Conservation (phyloP, 2,113 vertebrate genomes). For the Nesospiza acunhae region DNA sequence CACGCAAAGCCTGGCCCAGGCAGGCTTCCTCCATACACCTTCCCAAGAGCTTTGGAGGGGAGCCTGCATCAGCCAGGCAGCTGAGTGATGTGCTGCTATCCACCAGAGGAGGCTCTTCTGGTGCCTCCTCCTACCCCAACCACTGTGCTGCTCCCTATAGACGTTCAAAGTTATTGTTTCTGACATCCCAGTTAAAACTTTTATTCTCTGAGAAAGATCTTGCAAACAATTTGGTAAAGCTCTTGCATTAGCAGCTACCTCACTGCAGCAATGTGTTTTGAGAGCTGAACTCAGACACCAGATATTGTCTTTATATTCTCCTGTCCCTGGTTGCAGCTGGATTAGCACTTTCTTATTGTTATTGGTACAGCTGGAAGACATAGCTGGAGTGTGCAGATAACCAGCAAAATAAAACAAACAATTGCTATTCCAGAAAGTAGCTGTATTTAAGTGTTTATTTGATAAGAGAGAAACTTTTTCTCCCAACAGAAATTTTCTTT, state of each 20-base stretch:
- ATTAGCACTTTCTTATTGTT: not conserved
- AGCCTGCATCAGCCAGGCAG: not conserved
- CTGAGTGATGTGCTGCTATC: not conserved
- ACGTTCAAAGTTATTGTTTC: not conserved
- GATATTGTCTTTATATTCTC: not conserved
- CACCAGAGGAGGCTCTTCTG: not conserved
- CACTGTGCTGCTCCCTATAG: not conserved
- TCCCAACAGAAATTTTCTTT: not conserved
- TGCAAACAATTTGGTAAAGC: not conserved
- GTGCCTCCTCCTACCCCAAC: not conserved
- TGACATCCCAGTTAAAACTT: not conserved
- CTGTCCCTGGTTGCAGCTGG: not conserved
- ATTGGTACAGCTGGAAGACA: not conserved
- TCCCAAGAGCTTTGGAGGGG: not conserved
- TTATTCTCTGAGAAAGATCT: not conserved
- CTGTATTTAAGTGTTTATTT: not conserved
- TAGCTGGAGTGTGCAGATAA: not conserved
- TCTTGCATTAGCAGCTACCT: not conserved
- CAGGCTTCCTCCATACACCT: fast-evolving
- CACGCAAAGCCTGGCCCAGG: fast-evolving
- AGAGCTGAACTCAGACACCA: not conserved
- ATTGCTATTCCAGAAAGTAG: not conserved
- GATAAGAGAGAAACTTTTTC: not conserved
- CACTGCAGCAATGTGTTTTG: not conserved
- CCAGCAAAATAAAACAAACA: slow-evolving; percentile 1